Conservation (phyloP, 1,140 invertebrate species). For the Orchesella cincta region DNA sequence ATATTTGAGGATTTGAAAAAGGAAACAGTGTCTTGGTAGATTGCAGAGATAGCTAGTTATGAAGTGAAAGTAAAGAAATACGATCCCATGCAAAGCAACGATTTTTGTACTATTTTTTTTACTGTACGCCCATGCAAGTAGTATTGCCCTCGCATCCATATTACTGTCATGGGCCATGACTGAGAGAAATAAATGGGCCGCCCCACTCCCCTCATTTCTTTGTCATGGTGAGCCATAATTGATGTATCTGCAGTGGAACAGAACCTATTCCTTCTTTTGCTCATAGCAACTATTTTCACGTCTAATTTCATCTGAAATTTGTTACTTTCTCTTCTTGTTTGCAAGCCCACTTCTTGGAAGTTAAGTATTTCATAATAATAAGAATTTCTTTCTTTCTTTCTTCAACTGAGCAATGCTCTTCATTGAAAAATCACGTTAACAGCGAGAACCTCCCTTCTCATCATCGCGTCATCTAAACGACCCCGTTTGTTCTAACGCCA, state of each 20-base stretch:
- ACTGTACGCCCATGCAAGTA: background rate
- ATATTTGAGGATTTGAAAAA: too few species aligned
- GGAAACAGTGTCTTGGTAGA: too few species aligned
- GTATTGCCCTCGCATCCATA: background rate
- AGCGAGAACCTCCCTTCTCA: conserved; percentile 2
- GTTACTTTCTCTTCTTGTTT: conserved; percentile 24
- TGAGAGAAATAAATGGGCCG: background rate
- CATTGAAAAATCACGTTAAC: too few species aligned
- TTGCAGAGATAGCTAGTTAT: too few species aligned
- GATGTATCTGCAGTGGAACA: conserved; percentile 23
- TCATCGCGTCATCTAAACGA: too few species aligned
- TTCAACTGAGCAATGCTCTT: background rate
- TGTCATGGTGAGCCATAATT: conserved; percentile 21
- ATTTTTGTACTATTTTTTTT: too few species aligned
- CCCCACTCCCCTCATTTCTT: conserved; percentile 16
- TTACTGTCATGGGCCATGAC: conserved; percentile 1
- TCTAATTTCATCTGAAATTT: conserved; percentile 30
- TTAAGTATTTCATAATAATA: background rate
- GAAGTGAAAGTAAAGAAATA: too few species aligned
- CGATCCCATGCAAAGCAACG: too few species aligned
- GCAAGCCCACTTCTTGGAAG: background rate
- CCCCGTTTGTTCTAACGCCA: too few species aligned
- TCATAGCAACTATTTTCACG: conserved; percentile 28
- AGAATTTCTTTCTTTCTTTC: background rate
- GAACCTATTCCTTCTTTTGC: background rate